Conservation (phyloP, 92 coral and sea anemone species). For the Meandrina meandrites region DNA sequence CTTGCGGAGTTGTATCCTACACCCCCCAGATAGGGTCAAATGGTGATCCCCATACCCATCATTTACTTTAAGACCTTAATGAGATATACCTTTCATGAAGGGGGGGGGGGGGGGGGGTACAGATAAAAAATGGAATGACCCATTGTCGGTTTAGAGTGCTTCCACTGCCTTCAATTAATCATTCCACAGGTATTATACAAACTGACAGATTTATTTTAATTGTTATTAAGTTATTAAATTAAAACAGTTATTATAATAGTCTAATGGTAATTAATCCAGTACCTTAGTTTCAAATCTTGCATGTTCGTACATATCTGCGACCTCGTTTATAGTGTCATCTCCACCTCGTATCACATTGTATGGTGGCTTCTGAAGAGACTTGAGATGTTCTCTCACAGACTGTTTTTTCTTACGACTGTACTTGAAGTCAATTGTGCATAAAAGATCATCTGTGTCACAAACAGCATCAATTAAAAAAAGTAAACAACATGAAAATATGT, state of each 20-base stretch:
- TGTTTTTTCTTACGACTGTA: conserved; percentile 92
- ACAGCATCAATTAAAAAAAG: not conserved
- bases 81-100: no score
- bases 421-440: conserved; percentile 82
- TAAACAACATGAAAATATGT: not conserved
- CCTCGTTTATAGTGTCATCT: conserved; percentile 85
- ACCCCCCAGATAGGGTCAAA: no score
- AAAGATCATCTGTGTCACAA: conserved; percentile 71
- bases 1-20: no score
- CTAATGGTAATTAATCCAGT: not conserved
- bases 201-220: not conserved
- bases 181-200: no score
- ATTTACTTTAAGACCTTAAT: no score
- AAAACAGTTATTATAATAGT: no score
- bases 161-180: not conserved
- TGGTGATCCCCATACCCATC: no score
- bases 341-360: conserved; percentile 77
- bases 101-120: no score
- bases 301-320: conserved; percentile 93
- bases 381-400: conserved; percentile 86
- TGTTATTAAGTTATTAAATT: no score
- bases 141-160: no score
- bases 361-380: conserved; percentile 79
- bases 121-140: no score
- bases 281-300: conserved; percentile 95